Evolutionary conservation across 1,140 invertebrate genomes (phyloP).

Genomic region (Araneus ventricosus): DNA sequence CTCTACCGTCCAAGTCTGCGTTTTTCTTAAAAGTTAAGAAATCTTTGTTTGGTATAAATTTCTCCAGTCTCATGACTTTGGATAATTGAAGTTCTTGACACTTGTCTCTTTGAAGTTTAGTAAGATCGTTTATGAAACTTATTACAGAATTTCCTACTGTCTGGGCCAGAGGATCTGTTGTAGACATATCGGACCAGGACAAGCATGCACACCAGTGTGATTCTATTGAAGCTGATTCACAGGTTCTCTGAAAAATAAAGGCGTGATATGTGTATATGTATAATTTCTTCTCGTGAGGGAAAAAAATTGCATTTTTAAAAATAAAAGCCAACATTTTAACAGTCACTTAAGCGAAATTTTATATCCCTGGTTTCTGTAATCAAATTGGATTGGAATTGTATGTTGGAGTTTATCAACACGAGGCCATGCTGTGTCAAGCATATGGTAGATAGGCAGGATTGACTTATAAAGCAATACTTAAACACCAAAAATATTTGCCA

Average conservation of each 20-base stretch:
- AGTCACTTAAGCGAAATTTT: too few species aligned
- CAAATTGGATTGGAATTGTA: too few species aligned
- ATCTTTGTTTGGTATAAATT: constrained; percentile 83
- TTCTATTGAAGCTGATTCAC: constrained; percentile 92
- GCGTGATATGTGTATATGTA: not conserved
- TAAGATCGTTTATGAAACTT: constrained; percentile 85
- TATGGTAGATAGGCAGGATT: too few species aligned
- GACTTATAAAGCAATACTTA: too few species aligned
- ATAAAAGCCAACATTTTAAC: too few species aligned
- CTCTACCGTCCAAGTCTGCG: constrained; percentile 90
- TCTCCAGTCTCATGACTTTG: constrained; percentile 85
- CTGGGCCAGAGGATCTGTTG: constrained; percentile 79
- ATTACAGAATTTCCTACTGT: constrained; percentile 83
- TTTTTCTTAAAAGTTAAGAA: constrained; percentile 88
- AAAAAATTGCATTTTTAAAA: too few species aligned
- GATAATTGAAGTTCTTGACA: constrained; percentile 84
- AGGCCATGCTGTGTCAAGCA: too few species aligned
- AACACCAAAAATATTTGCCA: too few species aligned
- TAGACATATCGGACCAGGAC: constrained; percentile 84
- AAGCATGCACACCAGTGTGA: constrained; percentile 97
- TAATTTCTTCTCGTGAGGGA: too few species aligned
- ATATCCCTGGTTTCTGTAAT: too few species aligned
- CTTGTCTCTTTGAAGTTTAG: constrained; percentile 82
- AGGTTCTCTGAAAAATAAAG: constrained; percentile 84
- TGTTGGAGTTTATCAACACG: too few species aligned